Base-by-base conservation (phyloP, 1,140 invertebrate species). In the Atta cephalotes region DNA sequence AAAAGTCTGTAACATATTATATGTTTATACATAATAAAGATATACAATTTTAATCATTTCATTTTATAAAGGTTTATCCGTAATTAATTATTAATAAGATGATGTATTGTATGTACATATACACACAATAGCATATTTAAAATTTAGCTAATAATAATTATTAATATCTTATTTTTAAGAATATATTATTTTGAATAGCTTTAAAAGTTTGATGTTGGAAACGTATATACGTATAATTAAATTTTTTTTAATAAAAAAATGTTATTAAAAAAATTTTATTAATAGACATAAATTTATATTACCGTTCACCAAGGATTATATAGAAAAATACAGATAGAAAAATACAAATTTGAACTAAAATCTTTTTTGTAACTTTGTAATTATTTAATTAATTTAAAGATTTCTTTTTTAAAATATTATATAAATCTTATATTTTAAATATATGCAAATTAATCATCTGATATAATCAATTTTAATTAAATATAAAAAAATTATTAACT, bases 121-220 rank as follows among this genome's bases (percentile, higher is more conserved):
- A 51, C 31, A 63, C 28, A 31, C 28, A 31, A 39, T 35, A 10
- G 12, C 1, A 49, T 10, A 45, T 65, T 31, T 35, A 28, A 70
- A 70, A 28, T 70, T 56, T 39, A 70, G 21, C 4, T 68, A 4
- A 21, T 21, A 39, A 39, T 45, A 35, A 65, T 39, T 21, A 68
- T 21, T 35, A 80, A 68, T n/a, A 14, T 28, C 9, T 18, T 58
- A 14, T 65, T 56, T 39, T 70, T 70, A 80, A 1, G 1, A 0
- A 80, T 80, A 31, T 0, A n/a, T 49, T 65, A 79, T n/a, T 68
- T 80, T 14, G 1, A 25, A 35, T 35, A 66, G 7, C 39, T 28
- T 49, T 49, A 31, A 31, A 51, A 53, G 1, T 53, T 68, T 12
- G 3, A 68, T 68, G 66, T 66, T 56, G 18, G 14, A 53, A 35